Base-by-base conservation (phyloP, 2,888 invertebrate genomes). In the Acleris laterana region DNA sequence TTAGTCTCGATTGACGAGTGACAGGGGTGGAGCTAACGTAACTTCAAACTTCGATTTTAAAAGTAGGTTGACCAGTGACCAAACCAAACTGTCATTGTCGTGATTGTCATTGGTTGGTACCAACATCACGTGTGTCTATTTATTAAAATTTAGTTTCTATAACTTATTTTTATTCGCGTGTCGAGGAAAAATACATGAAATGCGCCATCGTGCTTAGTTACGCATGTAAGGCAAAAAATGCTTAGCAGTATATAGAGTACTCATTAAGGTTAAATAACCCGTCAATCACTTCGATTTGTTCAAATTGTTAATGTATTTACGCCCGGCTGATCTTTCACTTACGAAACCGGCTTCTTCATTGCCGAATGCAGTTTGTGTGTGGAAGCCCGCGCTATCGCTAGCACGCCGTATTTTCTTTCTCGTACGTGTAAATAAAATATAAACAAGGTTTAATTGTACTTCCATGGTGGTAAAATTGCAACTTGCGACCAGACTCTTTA, bases 311-410 rank as follows among this genome's bases (percentile, higher is more conserved):
- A 42, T 51, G 32, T 66, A 48, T 65, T 66, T 46, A 57, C 51
- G 56, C 49, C 22, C 46, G 46, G 48, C 20, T 55, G 65, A 65
- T 66, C 57, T 57, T 51, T 46, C 19, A 38, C 51, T 66, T 62
- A 66, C 51, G 51, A 66, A 61, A 66, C 66, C 56, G 61, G 66
- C 61, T 66, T 57, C 38, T 48, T n/a, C 16, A 51, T 61, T 66
- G 66, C 61, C 61, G 51, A 52, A 48, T 25, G 25, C 25, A 63
- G 58, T 66, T 22, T 46, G 51, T 25, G 17, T 17, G 51, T 51
- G 51, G 50, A 62, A 56, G 55, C 22, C 61, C 42, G 46, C 44
- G 57, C 46, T 32, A 32, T 22, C 51, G 57, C 25, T 51, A 17
- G 44, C 32, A 32, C 51, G 49, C 13, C 59, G 19, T 28, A 42